Percentiles rank a stretch among this genome's conserved stretches.
Conservation (phyloP, 1,140 invertebrate species). For the Brachionus rotundiformis region DNA sequence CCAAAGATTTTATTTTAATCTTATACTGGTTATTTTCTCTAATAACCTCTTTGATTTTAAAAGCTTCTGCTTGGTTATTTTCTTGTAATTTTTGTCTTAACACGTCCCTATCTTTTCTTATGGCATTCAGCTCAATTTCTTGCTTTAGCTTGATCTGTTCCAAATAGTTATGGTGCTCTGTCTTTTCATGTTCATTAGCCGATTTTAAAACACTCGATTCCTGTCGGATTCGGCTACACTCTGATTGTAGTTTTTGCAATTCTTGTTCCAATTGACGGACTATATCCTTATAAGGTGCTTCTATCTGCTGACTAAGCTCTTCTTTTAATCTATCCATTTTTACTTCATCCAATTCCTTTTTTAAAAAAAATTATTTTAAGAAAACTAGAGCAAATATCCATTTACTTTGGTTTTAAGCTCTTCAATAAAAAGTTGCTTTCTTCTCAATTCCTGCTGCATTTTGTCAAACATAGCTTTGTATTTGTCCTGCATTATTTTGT, state of each 20-base stretch:
- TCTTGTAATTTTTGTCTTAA: constrained; percentile 57
- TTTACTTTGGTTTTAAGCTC: constrained; percentile 58
- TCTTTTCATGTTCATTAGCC: constrained; percentile 60
- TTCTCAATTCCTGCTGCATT: constrained; percentile 56
- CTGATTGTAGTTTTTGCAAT: constrained; percentile 57
- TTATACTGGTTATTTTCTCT: constrained; percentile 62
- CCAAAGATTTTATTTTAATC: constrained; percentile 57
- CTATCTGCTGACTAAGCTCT: constrained; percentile 58
- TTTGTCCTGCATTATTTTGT: constrained; percentile 61
- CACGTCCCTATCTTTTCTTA: constrained; percentile 60
- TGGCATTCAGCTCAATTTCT: constrained; percentile 62
- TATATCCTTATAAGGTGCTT: constrained; percentile 58
- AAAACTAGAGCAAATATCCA: background rate
- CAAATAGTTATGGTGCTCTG: constrained; percentile 58
- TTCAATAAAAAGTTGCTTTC: constrained; percentile 56
- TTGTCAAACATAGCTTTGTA: constrained; percentile 61
- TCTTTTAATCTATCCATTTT: constrained; percentile 41
- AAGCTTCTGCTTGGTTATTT: constrained; percentile 58
- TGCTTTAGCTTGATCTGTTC: constrained; percentile 59
- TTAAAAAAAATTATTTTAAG: background rate
- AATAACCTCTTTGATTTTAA: constrained; percentile 59
- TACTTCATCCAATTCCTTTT: constrained; percentile 49
- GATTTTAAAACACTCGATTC: constrained; percentile 62
- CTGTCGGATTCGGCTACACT: constrained; percentile 59
- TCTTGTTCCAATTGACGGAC: constrained; percentile 59